Conservation (phyloP, 23 tunicate species). For the Trididemnum miniatum region DNA sequence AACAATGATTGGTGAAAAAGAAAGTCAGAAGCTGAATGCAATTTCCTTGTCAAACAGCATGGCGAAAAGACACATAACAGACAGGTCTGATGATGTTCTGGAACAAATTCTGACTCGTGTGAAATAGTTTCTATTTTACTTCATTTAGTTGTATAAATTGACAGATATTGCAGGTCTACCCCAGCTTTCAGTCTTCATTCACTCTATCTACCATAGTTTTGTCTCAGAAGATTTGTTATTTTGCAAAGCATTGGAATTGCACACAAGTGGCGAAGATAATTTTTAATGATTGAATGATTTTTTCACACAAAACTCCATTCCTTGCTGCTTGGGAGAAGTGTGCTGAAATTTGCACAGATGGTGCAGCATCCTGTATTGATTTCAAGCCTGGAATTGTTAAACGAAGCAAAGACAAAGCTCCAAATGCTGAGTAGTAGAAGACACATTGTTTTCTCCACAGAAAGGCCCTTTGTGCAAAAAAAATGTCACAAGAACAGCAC, state of each 20-base stretch:
- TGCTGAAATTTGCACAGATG: conserved; percentile 39
- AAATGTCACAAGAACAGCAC: conserved; percentile 26
- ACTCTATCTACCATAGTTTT: conserved; percentile 25
- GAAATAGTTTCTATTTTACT: conserved; percentile 27
- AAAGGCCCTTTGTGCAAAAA: conserved; percentile 27
- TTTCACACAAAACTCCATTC: conserved; percentile 26
- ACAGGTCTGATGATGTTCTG: too few relatives aligned
- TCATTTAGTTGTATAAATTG: conserved; percentile 27
- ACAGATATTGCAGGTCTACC: conserved; percentile 34
- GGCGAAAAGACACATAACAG: too few relatives aligned
- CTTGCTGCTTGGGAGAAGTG: conserved; percentile 38
- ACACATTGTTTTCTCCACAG: conserved; percentile 43
- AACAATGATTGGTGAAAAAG: too few relatives aligned
- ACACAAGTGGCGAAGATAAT: conserved; percentile 27
- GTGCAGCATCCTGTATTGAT: conserved; percentile 44
- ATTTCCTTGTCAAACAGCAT: too few relatives aligned
- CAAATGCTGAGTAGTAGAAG: conserved; percentile 34
- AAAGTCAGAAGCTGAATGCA: too few relatives aligned
- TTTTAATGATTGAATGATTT: conserved; percentile 34
- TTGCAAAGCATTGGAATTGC: conserved; percentile 34
- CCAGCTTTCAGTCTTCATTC: conserved; percentile 36
- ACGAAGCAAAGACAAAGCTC: conserved; percentile 31
- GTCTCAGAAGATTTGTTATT: conserved; percentile 40
- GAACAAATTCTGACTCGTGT: too few relatives aligned
- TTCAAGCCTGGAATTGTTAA: conserved; percentile 22